phyloP scores from a whole-genome alignment of 2,797 vertebrate genomes.

The Brachyalestes nurse region DNA sequence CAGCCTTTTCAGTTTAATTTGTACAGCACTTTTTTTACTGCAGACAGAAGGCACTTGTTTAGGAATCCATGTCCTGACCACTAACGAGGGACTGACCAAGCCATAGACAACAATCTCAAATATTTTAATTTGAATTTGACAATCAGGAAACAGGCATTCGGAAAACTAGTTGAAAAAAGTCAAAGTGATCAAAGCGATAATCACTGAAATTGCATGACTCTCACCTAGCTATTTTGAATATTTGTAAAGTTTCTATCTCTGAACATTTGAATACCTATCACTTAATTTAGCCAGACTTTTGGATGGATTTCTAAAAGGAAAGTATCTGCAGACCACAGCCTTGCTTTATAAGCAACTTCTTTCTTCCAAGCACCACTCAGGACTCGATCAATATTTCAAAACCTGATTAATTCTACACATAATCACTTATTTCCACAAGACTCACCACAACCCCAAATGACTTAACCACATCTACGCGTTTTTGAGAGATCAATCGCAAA shows the following conservation, averaged over 20 bases:
- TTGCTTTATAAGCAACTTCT: neutral
- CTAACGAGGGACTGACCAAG: neutral
- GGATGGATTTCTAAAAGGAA: neutral
- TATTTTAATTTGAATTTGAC: neutral
- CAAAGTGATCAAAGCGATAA: neutral
- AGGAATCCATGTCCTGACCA: neutral
- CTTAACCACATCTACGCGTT: neutral
- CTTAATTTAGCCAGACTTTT: neutral
- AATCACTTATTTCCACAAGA: conserved; percentile 11
- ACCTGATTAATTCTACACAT: neutral
- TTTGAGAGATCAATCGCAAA: neutral
- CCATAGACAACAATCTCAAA: neutral
- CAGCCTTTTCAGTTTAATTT: neutral
- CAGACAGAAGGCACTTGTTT: too few species aligned
- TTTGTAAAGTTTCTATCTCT: neutral
- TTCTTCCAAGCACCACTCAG: neutral
- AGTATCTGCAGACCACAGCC: neutral
- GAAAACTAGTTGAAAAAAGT: neutral
- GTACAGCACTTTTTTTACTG: neutral
- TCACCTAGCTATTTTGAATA: too few species aligned
- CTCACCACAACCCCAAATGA: conserved; percentile 5
- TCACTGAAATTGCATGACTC: neutral
- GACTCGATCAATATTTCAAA: neutral
- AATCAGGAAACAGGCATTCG: too few species aligned
- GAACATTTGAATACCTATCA: neutral